A percentile compares a stretch with the other conserved stretches of the same genome.
Evolutionary conservation across 2,888 invertebrate species (phyloP).

Genomic region (Anaspis maculata): DNA sequence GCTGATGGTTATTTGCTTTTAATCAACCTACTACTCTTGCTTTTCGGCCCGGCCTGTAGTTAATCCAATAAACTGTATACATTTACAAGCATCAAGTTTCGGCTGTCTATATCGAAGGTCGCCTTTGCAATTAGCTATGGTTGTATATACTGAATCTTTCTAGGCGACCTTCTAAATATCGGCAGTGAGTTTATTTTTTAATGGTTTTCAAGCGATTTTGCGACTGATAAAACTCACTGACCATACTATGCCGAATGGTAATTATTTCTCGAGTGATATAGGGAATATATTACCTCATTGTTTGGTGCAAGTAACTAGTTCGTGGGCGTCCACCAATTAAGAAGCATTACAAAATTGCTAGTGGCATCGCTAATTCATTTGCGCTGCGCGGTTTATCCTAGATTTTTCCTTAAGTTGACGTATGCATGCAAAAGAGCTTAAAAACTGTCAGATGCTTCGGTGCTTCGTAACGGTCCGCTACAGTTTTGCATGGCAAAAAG

Average conservation of each 20-base stretch:
- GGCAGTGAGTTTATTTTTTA: constrained; percentile 6
- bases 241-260: constrained; percentile 3
- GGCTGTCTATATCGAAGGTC: constrained; percentile 10
- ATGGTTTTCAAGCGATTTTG: constrained; percentile 4
- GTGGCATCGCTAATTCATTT: constrained; percentile 3
- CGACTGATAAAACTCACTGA: constrained; percentile 3
- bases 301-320: not conserved
- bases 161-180: constrained; percentile 8
- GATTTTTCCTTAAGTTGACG: too few species aligned
- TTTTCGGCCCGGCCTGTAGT: too few species aligned
- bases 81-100: constrained; percentile 5
- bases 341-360: not conserved
- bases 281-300: constrained; percentile 3
- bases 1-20: too few species aligned
- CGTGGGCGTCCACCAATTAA: constrained; percentile 5
- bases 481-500: too few species aligned
- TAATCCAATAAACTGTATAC: constrained; percentile 3
- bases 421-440: too few species aligned
- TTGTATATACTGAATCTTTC: constrained; percentile 8
- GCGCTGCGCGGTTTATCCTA: too few species aligned
- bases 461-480: too few species aligned
- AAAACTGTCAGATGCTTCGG: too few species aligned
- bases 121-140: constrained; percentile 10
- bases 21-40: too few species aligned
- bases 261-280: constrained; percentile 3